Evolutionary conservation across 2,888 invertebrate genomes (phyloP).

Genomic region (Brachylomia viminalis): DNA sequence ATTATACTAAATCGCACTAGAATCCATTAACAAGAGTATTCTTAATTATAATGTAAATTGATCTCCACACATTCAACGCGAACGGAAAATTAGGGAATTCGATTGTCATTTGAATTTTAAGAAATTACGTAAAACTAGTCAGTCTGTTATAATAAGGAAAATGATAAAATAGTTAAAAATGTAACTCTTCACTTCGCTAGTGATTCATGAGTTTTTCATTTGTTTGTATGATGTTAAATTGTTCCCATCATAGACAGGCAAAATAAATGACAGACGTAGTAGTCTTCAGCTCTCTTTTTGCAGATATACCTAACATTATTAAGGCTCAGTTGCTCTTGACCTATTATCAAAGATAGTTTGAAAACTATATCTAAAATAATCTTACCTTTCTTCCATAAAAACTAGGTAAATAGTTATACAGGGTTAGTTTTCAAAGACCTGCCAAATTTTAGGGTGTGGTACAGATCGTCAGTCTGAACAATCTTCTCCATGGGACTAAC

Average conservation of each 20-base stretch:
- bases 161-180: neutral
- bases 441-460: no score
- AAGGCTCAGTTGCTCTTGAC: no score
- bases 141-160: neutral
- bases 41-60: constrained; percentile 51
- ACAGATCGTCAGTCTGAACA: no score
- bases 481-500: no score
- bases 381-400: no score
- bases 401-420: no score
- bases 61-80: constrained; percentile 8
- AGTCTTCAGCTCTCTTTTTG: neutral
- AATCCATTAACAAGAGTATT: constrained; percentile 47
- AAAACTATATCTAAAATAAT: no score
- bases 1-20: constrained; percentile 43
- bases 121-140: neutral
- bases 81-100: neutral
- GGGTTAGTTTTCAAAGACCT: no score
- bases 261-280: neutral
- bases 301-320: no score
- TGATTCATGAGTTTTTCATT: neutral
- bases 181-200: neutral
- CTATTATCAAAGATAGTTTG: no score
- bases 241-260: neutral
- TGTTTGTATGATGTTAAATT: neutral
- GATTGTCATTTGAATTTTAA: constrained; percentile 2